Percentiles rank a stretch among this genome's conserved stretches.
These are phyloP conservation scores for Eubasilissa splendida DNA, from an alignment of 2,888 invertebrate species.

Conservation along the genomic window DNA sequence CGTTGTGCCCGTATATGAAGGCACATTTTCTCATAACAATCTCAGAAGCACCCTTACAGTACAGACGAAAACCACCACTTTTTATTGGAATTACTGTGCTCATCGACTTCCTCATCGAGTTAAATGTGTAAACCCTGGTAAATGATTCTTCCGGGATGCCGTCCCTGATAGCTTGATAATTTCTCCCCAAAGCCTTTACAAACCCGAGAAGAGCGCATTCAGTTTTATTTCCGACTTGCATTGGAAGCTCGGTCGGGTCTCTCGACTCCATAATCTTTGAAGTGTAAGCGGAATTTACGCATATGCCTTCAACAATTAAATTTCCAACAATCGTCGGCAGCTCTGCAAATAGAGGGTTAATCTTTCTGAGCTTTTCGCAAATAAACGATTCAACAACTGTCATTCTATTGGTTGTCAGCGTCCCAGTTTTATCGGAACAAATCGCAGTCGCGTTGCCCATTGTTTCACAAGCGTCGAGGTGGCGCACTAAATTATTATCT, in stretches of 20 bases:
- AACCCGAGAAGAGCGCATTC: slow-evolving; percentile 78
- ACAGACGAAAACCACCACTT: slow-evolving; percentile 71
- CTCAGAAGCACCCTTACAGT: slow-evolving; percentile 78
- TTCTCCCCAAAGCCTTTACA: slow-evolving; percentile 72
- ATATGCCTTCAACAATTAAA: slow-evolving; percentile 69
- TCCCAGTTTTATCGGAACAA: slow-evolving; percentile 80
- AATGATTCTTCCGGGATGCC: slow-evolving; percentile 72
- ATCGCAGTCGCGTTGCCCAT: slow-evolving; percentile 78
- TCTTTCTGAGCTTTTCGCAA: slow-evolving; percentile 65
- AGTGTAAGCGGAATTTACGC: slow-evolving; percentile 76
- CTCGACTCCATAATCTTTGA: slow-evolving; percentile 67
- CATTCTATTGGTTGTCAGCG: slow-evolving; percentile 77
- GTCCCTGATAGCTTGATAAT: slow-evolving; percentile 72
- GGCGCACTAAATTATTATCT: slow-evolving; percentile 76
- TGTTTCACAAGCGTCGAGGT: slow-evolving; percentile 78
- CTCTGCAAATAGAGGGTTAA: slow-evolving; percentile 66
- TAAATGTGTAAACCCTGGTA: slow-evolving; percentile 74
- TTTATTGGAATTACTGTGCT: slow-evolving; percentile 72
- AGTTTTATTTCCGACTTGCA: slow-evolving; percentile 78
- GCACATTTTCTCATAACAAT: slow-evolving; percentile 74
- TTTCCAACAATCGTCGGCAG: slow-evolving; percentile 68
- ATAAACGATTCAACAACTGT: slow-evolving; percentile 74
- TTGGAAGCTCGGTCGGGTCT: slow-evolving; percentile 54
- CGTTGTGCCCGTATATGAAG: slow-evolving; percentile 64
- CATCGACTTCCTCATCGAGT: slow-evolving; percentile 79